phyloP scores from a whole-genome alignment of 2,113 vertebrate genomes.

The Nyctibius bracteatus region DNA sequence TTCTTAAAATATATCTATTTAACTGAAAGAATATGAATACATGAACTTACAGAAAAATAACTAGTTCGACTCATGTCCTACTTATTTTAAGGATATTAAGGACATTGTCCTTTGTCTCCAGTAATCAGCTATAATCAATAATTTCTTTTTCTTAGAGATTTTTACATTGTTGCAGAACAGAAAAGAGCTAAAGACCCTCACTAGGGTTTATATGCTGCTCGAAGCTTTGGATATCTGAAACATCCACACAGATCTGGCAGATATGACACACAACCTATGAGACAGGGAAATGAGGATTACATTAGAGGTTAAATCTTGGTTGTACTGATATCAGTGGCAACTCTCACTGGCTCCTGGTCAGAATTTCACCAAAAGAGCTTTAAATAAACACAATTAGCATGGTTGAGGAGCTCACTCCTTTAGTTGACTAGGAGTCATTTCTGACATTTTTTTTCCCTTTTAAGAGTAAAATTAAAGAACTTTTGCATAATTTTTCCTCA shows the following conservation, averaged over 20 bases:
- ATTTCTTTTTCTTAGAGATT: neutral
- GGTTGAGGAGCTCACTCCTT: neutral
- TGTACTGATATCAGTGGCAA: neutral
- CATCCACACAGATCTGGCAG: neutral
- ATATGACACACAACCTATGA: neutral
- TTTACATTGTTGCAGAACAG: neutral
- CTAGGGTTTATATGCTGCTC: neutral
- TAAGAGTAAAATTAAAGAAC: neutral
- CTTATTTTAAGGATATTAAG: slow-evolving; percentile 12
- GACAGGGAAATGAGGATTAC: neutral
- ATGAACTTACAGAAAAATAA: neutral
- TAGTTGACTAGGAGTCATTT: neutral
- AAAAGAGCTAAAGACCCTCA: neutral
- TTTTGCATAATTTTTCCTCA: neutral
- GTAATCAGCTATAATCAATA: neutral
- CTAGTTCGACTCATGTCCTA: neutral
- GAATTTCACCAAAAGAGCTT: neutral
- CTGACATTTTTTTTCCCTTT: neutral
- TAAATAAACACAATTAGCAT: neutral
- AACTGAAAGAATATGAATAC: neutral
- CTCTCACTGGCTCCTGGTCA: neutral
- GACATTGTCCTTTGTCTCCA: neutral
- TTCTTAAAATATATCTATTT: slow-evolving; percentile 8
- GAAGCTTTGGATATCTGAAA: neutral
- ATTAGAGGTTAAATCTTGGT: neutral